Base-by-base conservation (phyloP, 2,113 vertebrate genomes). In the Mustelus asterias region DNA sequence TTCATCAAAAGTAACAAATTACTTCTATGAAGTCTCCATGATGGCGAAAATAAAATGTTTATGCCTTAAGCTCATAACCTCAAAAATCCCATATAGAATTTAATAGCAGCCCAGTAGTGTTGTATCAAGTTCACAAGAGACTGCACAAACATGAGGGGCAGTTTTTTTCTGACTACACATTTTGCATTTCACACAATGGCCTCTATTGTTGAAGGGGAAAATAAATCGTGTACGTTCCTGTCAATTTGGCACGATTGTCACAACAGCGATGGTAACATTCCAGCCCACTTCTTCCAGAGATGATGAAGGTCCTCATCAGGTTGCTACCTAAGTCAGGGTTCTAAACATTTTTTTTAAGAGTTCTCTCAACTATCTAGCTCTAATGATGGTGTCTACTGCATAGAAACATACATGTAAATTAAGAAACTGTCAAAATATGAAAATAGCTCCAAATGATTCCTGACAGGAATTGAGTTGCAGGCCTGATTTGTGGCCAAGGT, bases 1-100 rank as follows among this genome's bases (percentile, higher is more conserved):
- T 90, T 90, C 54, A 90, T 90, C 88, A 90, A 29, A 90, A 60
- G 60, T 29, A 90, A 33, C 88, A 63, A 90, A 90, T 90, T 90
- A 60, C 88, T 90, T 60, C 54, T 60, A 33, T 90, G 54, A 60
- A 90, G 54, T 60, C 11, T 90, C 29, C 29, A 90, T 26, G 0
- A 33, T 90, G 54, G 54, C 16, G 54, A 60, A 90, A 90, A 60
- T 60, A 90, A 90, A 90, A 60, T 90, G 54, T 60, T 60, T 60
- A 90, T 90, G 54, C 88, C 54, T 90, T 90, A 33, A 90, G 88
- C 29, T 58, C 88, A 63, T 33, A 90, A 60, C 54, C 88, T 63
- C 54, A 90, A 90, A 58, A 60, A 90, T n/a, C 48, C 26, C 14
- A 14, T 18, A 1, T 13, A 14, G 88, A 90, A 90, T 16, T 33